Evolutionary conservation across 1,140 invertebrate species (phyloP), one percentile per base, ranked within the genome.

Genomic region (Drosophila repleta): DNA sequence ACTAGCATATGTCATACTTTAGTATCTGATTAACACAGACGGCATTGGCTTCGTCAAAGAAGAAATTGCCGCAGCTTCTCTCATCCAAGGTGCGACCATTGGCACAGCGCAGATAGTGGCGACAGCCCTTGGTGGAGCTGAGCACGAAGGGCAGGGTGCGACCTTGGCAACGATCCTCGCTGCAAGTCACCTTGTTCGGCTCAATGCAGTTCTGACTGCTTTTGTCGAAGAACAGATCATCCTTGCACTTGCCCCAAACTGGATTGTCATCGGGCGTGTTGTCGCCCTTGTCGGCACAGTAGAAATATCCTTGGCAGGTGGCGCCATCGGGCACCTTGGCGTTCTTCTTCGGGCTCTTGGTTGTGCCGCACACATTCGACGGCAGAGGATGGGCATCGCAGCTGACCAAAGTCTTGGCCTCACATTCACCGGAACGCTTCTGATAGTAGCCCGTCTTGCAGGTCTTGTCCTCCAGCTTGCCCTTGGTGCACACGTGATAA

Each of bases 261-360:
- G 88, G 88, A 48, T 56, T 61, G 0, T 26, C 0, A 55, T 90
- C 89, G 8, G 83, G 83, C 1, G 20, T 29, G 6, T 53, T 56
- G 6, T 64, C 69, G 2, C 20, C 46, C 11, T 60, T 57, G 2
- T 58, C 45, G 43, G 52, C 64, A 18, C 89, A 90, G 32, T 48
- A 85, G 64, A 90, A 90, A 24, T 76, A 89, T 0, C 89, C 89
- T 1, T 76, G 80, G 20, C 89, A 90, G 39, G 89, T 85, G 29
- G 88, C 89, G 0, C 29, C 71, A 53, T 90, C 89, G 0, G 52
- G 0, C 1, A 90, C 84, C 10, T 67, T 73, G 18, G 24, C 45
- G 26, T 90, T 78, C 3, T 11, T 58, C 3, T 26, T 20, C 3
- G 89, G 79, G 0, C 17, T 70, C 35, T 69, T 81, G 5, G 0